Evolutionary conservation across 2,888 invertebrate species (phyloP).

Genomic region (Fissipunctia ypsillon): DNA sequence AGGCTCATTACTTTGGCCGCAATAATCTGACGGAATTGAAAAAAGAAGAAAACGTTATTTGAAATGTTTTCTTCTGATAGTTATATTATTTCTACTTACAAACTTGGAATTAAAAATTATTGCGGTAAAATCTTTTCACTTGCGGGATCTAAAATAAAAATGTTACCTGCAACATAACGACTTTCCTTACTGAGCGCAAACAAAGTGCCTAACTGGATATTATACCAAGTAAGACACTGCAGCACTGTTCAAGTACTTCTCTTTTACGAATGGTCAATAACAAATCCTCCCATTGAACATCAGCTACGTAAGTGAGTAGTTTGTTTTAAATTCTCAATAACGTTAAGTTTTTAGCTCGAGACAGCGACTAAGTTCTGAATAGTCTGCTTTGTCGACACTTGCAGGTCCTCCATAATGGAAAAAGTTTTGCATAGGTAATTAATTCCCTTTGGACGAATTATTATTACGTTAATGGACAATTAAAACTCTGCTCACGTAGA

Average conservation of each 20-base stretch:
- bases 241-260: constrained; percentile 28
- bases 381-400: constrained; percentile 71
- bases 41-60: constrained; percentile 12
- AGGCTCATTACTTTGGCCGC: constrained; percentile 38
- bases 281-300: constrained; percentile 33
- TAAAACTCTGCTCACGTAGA: constrained; percentile 59
- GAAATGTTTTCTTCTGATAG: no score
- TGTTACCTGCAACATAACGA: constrained; percentile 18
- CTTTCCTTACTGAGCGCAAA: constrained; percentile 33
- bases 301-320: constrained; percentile 50
- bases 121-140: constrained; percentile 4
- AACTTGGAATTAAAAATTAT: constrained; percentile 3
- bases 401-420: constrained; percentile 73
- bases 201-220: constrained; percentile 32
- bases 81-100: neutral
- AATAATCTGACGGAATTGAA: constrained; percentile 41
- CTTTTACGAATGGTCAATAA: constrained; percentile 35
- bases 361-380: constrained; percentile 74
- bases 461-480: constrained; percentile 65
- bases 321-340: constrained; percentile 66
- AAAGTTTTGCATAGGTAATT: constrained; percentile 77
- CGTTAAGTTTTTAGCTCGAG: constrained; percentile 71
- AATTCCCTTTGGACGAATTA: constrained; percentile 72
- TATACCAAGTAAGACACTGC: constrained; percentile 35
- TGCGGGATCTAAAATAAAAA: constrained; percentile 28